Percentiles rank a stretch among this genome's conserved stretches.
phyloP scores from a whole-genome alignment of 2,888 invertebrate genomes.

The Cabera pusaria region DNA sequence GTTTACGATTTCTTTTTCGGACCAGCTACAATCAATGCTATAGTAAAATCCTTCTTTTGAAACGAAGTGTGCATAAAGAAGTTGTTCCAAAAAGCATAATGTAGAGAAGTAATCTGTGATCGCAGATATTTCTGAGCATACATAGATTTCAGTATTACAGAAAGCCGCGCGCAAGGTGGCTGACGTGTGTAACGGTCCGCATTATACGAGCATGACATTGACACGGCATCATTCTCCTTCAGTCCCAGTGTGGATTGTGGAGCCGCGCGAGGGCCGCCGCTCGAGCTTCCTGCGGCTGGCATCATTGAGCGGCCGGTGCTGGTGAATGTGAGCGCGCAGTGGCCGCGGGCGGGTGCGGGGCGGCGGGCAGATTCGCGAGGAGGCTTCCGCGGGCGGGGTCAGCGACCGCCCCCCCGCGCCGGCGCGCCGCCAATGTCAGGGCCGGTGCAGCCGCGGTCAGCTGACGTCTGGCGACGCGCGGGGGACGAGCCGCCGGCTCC shows the following conservation, averaged over 20 bases:
- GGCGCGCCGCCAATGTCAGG: slow-evolving; percentile 82
- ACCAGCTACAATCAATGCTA: too few species aligned
- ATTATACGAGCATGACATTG: slow-evolving; percentile 27
- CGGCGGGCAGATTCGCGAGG: slow-evolving; percentile 62
- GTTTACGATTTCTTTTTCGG: too few species aligned
- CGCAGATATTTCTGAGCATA: too few species aligned
- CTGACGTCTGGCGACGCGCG: slow-evolving; percentile 82
- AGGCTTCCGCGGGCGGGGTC: slow-evolving; percentile 81
- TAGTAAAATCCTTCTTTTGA: too few species aligned
- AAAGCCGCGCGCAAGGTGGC: too few species aligned
- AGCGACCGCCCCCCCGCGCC: slow-evolving; percentile 69
- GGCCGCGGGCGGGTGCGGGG: slow-evolving; percentile 38
- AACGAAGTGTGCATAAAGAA: too few species aligned
- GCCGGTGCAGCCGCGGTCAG: slow-evolving; percentile 82
- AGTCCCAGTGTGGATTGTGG: slow-evolving; percentile 12
- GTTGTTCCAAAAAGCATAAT: too few species aligned
- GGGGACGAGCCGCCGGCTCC: slow-evolving; percentile 63
- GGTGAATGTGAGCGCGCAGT: slow-evolving; percentile 57
- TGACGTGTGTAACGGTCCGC: slow-evolving; percentile 3
- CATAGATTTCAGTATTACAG: too few species aligned
- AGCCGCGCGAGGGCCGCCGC: slow-evolving; percentile 7
- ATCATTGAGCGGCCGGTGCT: slow-evolving; percentile 59
- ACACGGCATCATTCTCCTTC: slow-evolving; percentile 27
- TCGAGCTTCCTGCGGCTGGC: slow-evolving; percentile 37
- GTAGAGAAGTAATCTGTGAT: too few species aligned